These are phyloP conservation scores for Drosophila aldrichi DNA, from an alignment of 2,888 invertebrate genomes.

Conservation along the genomic window DNA sequence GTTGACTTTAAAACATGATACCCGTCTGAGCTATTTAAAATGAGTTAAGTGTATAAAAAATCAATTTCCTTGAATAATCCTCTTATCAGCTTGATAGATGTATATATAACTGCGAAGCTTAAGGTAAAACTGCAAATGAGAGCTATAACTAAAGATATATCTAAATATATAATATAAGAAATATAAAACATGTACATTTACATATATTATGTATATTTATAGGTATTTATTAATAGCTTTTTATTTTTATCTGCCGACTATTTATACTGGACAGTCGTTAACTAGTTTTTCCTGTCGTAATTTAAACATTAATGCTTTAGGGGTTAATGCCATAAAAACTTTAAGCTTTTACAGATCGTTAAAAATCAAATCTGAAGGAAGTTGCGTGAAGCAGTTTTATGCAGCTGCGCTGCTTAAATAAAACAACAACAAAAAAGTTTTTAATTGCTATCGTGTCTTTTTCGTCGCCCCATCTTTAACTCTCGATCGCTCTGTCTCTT, in stretches of 20 bases:
- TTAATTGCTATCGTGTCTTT: conserved; percentile 46
- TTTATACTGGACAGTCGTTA: background rate
- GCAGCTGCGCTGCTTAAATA: conserved; percentile 38
- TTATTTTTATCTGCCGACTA: background rate
- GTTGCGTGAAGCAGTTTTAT: conserved; percentile 28
- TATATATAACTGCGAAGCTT: background rate
- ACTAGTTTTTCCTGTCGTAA: conserved; percentile 22
- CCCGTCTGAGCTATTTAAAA: background rate
- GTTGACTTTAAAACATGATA: background rate
- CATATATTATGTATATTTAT: background rate
- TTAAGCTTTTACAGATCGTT: conserved; percentile 22
- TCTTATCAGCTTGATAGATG: background rate
- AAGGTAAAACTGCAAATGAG: background rate
- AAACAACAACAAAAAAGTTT: conserved; percentile 17
- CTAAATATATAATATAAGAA: background rate
- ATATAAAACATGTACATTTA: background rate
- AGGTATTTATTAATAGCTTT: background rate
- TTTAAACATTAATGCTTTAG: conserved; percentile 7
- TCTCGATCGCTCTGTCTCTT: background rate
- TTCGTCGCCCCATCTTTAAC: background rate
- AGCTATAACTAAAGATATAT: background rate
- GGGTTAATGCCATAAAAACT: conserved; percentile 9
- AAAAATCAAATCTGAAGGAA: conserved; percentile 50
- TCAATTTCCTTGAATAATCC: background rate
- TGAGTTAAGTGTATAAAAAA: background rate